Base-by-base conservation (phyloP, 2,113 vertebrate genomes). In the Neodontobutis hainanensis region DNA sequence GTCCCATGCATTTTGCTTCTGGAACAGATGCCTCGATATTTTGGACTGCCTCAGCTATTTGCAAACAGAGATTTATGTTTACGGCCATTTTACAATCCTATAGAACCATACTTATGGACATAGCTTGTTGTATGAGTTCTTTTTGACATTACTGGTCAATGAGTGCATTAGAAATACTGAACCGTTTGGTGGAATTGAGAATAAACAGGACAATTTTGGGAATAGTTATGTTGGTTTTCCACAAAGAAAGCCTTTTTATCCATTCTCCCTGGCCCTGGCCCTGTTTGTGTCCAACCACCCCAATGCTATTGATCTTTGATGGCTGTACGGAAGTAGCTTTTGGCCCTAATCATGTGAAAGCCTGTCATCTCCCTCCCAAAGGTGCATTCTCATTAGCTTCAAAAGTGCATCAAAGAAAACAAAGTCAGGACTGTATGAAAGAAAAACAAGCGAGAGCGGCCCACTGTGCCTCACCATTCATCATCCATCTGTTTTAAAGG, bases 401-500 rank as follows among this genome's bases (percentile, higher is more conserved):
- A 66, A 75, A 73, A 81, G 76, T 63, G 70, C 63, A 80, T 87
- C 67, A 79, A 79, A 89, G 75, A 78, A 82, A 84, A 88, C 75
- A 69, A 85, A 74, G 68, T 65, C 66, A 66, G 73, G 75, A 75
- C 27, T 43, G 59, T 60, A 56, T 35, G 49, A 71, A 78, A 68
- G 52, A 83, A 75, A 73, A 56, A 51, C 52, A 65, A 52, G 59
- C 60, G 58, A 51, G 51, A 61, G 42, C 19, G 3, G 77, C 82
- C 38, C 72, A 77, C 40, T 83, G 79, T 47, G 55, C 67, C 52
- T 75, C 65, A 40, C 66, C 62, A 76, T 88, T 87, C 76, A 83
- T 88, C 67, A 73, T 87, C 84, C 68, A 73, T 80, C 72, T 74
- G 70, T 79, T 70, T 87, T 81, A 76, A 73, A 88, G 74, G 72